A percentile compares a stretch with the other conserved stretches of the same genome.
These are phyloP conservation scores for Parapsyche elsis DNA, from an alignment of 1,140 invertebrate genomes.

Conservation along the genomic window DNA sequence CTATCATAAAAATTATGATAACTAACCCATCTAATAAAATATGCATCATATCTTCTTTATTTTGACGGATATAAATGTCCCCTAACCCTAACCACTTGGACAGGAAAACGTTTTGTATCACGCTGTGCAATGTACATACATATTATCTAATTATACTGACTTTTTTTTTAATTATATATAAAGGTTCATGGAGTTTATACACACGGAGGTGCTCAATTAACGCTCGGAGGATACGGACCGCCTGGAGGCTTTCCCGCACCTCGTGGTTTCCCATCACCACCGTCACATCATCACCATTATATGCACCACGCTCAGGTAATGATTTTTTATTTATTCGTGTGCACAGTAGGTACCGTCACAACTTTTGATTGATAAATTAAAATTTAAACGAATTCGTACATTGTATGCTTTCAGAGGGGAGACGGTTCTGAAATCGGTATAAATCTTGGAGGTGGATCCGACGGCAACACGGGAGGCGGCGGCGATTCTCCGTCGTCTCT, in stretches of 20 bases:
- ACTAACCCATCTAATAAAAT: too few species aligned
- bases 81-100: too few species aligned
- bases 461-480: constrained; percentile 36
- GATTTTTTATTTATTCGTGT: background rate
- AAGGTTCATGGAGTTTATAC: constrained; percentile 65
- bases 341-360: too few species aligned
- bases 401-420: constrained; percentile 43
- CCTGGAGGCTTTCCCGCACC: constrained; percentile 56
- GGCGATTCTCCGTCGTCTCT: constrained; percentile 42
- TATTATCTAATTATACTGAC: too few species aligned
- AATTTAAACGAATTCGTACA: background rate
- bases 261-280: constrained; percentile 53
- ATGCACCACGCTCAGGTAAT: constrained; percentile 52
- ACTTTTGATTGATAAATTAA: background rate
- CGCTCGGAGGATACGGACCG: constrained; percentile 52
- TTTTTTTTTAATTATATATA: too few species aligned
- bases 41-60: too few species aligned
- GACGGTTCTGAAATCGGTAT: constrained; percentile 48
- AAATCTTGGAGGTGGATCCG: constrained; percentile 36
- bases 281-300: constrained; percentile 52
- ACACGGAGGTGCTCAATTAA: constrained; percentile 52
- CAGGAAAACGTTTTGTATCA: too few species aligned
- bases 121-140: too few species aligned
- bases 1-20: too few species aligned
- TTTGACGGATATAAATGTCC: too few species aligned